Percentiles rank a stretch among this genome's conserved stretches.
These are phyloP conservation scores for Stratiomys singularior DNA, from an alignment of 2,888 invertebrate genomes.

Conservation along the genomic window DNA sequence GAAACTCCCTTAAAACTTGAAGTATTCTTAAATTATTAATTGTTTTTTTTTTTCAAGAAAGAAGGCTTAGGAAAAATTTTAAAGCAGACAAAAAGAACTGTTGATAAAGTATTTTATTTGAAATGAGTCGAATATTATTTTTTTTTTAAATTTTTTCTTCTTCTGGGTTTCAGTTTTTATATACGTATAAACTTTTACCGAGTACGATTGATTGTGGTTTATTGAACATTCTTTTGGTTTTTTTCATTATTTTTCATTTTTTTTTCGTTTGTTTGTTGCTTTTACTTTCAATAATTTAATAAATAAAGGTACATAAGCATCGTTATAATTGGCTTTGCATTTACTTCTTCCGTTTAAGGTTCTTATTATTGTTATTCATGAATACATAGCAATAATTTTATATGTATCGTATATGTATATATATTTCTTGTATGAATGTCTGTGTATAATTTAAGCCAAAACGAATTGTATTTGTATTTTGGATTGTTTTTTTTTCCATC, in stretches of 20 bases:
- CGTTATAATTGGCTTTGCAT: conserved; percentile 51
- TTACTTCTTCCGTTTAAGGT: conserved; percentile 36
- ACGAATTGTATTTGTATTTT: conserved; percentile 26
- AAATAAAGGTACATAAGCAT: conserved; percentile 53
- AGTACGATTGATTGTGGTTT: conserved; percentile 37
- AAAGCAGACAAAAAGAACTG: too few relatives aligned
- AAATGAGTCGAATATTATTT: not conserved
- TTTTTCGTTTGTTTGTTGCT: not conserved
- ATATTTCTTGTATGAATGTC: conserved; percentile 14
- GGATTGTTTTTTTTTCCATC: conserved; percentile 7
- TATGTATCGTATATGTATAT: conserved; percentile 25
- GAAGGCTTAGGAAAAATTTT: too few relatives aligned
- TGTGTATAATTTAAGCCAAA: conserved; percentile 34
- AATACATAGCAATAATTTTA: conserved; percentile 31
- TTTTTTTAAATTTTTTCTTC: not conserved
- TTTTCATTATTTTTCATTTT: conserved; percentile 20
- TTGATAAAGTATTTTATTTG: not conserved
- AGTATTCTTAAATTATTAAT: too few relatives aligned
- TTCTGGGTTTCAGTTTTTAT: not conserved
- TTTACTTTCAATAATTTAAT: conserved; percentile 37
- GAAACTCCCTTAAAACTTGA: too few relatives aligned
- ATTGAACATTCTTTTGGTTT: conserved; percentile 15
- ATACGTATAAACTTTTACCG: not conserved
- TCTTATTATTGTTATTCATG: conserved; percentile 46
- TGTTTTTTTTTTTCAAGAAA: too few relatives aligned